Evolutionary conservation across 2,113 vertebrate genomes (phyloP).

Genomic region (Gymnocephalus cernua): DNA sequence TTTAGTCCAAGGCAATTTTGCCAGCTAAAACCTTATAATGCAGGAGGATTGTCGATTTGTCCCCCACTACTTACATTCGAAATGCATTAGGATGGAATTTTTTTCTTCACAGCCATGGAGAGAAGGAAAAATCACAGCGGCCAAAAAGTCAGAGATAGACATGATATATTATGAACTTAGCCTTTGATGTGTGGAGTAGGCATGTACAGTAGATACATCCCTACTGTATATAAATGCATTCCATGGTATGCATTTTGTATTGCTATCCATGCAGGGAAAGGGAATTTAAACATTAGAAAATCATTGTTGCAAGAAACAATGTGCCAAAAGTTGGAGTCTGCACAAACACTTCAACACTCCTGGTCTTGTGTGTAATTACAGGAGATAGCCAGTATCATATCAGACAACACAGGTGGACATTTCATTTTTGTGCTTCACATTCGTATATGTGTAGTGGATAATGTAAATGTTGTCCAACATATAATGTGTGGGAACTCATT

Average conservation of each 20-base stretch:
- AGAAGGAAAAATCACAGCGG: background rate
- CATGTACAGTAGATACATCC: background rate
- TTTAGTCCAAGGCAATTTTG: background rate
- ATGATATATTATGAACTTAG: background rate
- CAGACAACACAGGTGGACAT: background rate
- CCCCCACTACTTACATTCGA: background rate
- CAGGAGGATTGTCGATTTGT: slow-evolving; percentile 3
- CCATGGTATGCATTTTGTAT: background rate
- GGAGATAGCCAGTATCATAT: background rate
- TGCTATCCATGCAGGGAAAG: background rate
- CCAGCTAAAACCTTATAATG: background rate
- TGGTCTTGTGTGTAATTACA: background rate
- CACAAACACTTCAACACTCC: background rate
- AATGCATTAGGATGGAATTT: background rate
- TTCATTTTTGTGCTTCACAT: background rate
- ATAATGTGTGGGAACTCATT: background rate
- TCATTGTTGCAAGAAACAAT: background rate
- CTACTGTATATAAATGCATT: background rate
- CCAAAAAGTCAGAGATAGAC: background rate
- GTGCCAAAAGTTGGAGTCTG: background rate
- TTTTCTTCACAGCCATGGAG: background rate
- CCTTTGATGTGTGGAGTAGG: background rate
- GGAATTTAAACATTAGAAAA: background rate
- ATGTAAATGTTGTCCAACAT: background rate
- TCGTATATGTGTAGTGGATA: background rate